Evolutionary conservation across 2,797 vertebrate species (phyloP).

Genomic region (Etheostoma nigrum): DNA sequence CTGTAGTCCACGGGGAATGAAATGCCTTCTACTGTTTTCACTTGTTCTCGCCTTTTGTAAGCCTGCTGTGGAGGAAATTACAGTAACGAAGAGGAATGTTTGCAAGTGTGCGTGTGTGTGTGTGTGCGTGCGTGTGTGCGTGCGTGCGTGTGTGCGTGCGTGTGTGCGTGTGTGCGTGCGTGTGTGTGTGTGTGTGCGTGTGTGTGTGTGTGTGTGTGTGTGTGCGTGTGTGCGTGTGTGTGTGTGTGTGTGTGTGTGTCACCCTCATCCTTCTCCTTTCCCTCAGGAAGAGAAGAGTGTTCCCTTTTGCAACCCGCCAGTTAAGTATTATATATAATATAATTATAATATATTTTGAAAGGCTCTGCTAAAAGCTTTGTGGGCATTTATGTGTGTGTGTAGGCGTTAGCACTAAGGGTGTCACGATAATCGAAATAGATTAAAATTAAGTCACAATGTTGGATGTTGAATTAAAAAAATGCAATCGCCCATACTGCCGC

Average conservation of each 20-base stretch:
- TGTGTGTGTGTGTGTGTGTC: neutral
- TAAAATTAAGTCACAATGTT: too few species aligned
- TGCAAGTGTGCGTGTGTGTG: neutral
- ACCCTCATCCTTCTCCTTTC: neutral
- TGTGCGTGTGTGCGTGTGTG: neutral
- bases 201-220: neutral
- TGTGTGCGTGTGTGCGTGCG: neutral
- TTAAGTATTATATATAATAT: too few species aligned
- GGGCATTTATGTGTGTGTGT: conserved; percentile 8
- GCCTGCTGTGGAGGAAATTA: neutral
- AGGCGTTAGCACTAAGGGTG: neutral
- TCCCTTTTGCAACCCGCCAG: neutral
- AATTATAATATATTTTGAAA: conserved; percentile 16
- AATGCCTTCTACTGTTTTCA: neutral
- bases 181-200: neutral
- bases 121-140: neutral
- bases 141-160: too few species aligned
- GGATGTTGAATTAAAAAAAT: too few species aligned
- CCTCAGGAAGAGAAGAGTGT: neutral
- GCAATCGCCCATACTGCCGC: too few species aligned
- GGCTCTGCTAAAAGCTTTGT: neutral
- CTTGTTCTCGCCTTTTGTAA: too few species aligned
- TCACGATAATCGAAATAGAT: too few species aligned
- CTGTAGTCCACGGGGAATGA: conserved; percentile 14
- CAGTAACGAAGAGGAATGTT: conserved; percentile 12